A percentile compares a stretch with the other conserved stretches of the same genome.
phyloP scores from a whole-genome alignment of 1,140 invertebrate species.

The Bombus vancouverensis region DNA sequence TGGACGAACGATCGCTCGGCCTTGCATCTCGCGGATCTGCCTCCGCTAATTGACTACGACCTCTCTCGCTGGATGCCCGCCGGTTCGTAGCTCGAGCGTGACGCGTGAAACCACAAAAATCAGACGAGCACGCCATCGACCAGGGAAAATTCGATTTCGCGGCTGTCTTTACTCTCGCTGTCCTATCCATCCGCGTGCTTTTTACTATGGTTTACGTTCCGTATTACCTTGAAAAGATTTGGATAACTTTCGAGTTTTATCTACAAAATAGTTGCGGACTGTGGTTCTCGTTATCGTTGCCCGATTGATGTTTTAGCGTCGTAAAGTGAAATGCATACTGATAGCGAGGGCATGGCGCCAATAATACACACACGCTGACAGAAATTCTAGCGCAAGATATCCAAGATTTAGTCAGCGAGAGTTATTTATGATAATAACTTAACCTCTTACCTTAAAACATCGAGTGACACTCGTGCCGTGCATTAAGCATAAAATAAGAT shows the following conservation, averaged over 20 bases:
- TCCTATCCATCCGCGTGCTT: neutral
- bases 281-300: neutral
- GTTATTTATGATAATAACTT: neutral
- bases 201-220: neutral
- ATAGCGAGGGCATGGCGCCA: neutral
- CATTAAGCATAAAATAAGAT: too few relatives aligned
- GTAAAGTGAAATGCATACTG: neutral
- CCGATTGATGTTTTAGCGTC: neutral
- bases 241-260: neutral
- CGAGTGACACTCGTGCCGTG: neutral
- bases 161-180: neutral
- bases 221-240: neutral
- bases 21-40: slow-evolving; percentile 55
- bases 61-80: slow-evolving; percentile 17
- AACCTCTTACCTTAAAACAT: neutral
- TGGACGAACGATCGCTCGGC: slow-evolving; percentile 32
- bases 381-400: too few relatives aligned
- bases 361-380: too few relatives aligned
- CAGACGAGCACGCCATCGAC: neutral
- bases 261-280: neutral
- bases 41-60: slow-evolving; percentile 58
- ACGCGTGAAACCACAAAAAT: slow-evolving; percentile 42
- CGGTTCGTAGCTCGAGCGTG: slow-evolving; percentile 33
- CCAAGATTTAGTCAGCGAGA: too few relatives aligned
- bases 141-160: neutral